These are phyloP conservation scores for Mustela lutreola DNA, from an alignment of 2,113 vertebrate genomes.

Conservation along the genomic window DNA sequence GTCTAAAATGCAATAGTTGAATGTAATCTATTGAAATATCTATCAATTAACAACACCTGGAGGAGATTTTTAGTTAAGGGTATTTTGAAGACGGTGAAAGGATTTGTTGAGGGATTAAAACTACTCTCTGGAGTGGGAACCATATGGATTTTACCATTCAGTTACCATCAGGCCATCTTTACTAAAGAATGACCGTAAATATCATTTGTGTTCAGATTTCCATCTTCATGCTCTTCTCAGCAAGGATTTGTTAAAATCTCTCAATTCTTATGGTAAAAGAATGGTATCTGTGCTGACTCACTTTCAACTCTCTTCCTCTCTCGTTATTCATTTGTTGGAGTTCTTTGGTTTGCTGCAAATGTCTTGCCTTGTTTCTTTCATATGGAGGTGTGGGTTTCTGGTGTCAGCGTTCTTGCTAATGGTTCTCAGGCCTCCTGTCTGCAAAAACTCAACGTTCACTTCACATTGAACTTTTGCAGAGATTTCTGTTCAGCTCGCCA, in stretches of 20 bases:
- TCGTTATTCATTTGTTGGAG: not conserved
- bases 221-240: not conserved
- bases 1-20: not conserved
- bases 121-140: not conserved
- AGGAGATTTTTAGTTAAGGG: conserved; percentile 23
- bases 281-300: not conserved
- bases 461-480: not conserved
- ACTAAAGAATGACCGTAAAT: not conserved
- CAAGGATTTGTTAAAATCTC: not conserved
- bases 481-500: conserved; percentile 25
- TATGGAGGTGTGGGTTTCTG: not conserved
- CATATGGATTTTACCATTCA: not conserved
- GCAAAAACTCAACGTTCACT: not conserved
- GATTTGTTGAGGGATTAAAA: not conserved
- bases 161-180: not conserved
- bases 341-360: conserved; percentile 21
- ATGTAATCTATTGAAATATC: not conserved
- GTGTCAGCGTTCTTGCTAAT: not conserved
- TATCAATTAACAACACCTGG: not conserved
- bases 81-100: not conserved
- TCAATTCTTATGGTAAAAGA: not conserved
- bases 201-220: not conserved
- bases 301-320: not conserved
- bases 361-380: not conserved
- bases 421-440: not conserved